Percentiles rank a stretch among this genome's conserved stretches.
Conservation (phyloP, 2,888 invertebrate species). For the Polymixis lichenea region DNA sequence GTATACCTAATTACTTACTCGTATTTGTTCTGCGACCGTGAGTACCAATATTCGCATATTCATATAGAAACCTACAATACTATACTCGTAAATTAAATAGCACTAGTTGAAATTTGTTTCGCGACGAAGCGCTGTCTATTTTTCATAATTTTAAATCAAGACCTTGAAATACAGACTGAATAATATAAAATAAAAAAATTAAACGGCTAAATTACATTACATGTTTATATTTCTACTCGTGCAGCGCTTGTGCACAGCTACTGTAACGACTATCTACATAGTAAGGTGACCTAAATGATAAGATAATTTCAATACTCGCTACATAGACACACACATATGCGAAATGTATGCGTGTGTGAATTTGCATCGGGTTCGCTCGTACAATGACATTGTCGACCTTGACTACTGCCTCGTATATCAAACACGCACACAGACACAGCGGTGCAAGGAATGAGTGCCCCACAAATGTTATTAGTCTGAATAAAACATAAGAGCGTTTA, state of each 20-base stretch:
- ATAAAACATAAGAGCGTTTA: slow-evolving; percentile 57
- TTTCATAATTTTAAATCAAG: slow-evolving; percentile 11
- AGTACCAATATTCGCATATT: slow-evolving; percentile 39
- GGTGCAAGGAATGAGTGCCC: slow-evolving; percentile 79
- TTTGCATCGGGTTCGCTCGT: slow-evolving; percentile 84
- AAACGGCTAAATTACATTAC: background rate
- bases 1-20: slow-evolving; percentile 55
- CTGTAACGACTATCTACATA: slow-evolving; percentile 84
- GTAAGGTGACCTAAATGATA: slow-evolving; percentile 91
- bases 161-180: slow-evolving; percentile 16
- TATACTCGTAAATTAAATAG: slow-evolving; percentile 40
- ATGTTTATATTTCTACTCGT: slow-evolving; percentile 24
- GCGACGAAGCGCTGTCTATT: background rate
- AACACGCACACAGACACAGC: slow-evolving; percentile 70
- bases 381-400: slow-evolving; percentile 90
- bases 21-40: slow-evolving; percentile 65
- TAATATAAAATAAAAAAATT: slow-evolving; percentile 13
- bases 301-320: slow-evolving; percentile 87
- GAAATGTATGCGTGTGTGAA: slow-evolving; percentile 76
- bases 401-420: slow-evolving; percentile 87
- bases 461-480: slow-evolving; percentile 77
- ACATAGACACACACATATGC: slow-evolving; percentile 72
- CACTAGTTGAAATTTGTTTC: slow-evolving; percentile 25
- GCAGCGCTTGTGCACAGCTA: slow-evolving; percentile 66
- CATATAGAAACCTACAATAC: background rate